phyloP scores from a whole-genome alignment of 2,797 vertebrate species.

The Gymnothorax javanicus region DNA sequence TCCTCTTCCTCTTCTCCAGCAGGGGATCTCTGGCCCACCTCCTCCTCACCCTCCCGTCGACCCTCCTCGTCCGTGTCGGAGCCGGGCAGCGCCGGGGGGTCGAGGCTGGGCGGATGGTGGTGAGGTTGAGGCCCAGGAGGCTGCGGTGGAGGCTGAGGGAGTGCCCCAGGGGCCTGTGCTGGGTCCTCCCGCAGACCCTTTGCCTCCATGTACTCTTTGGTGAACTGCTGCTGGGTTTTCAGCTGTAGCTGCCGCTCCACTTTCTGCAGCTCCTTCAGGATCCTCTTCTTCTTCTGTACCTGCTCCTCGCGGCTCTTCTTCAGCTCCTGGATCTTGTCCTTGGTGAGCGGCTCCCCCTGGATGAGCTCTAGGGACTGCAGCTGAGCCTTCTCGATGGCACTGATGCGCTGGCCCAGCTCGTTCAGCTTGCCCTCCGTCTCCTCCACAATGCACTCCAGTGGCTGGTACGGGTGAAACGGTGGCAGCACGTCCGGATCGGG shows the following conservation, averaged over 20 bases:
- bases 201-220: constrained; percentile 86
- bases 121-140: constrained; percentile 54
- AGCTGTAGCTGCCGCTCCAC: constrained; percentile 93
- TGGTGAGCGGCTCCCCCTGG: constrained; percentile 98
- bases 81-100: constrained; percentile 61
- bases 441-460: constrained; percentile 99
- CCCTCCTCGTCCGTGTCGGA: constrained; percentile 79
- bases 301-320: constrained; percentile 98
- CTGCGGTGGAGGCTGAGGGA: background rate
- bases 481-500: constrained; percentile 90
- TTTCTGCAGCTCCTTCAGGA: constrained; percentile 98
- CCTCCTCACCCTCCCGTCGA: constrained; percentile 74
- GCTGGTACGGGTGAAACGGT: constrained; percentile 96
- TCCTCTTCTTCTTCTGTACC: constrained; percentile 99
- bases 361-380: constrained; percentile 96
- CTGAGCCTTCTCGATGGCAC: constrained; percentile 96
- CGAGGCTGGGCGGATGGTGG: constrained; percentile 30
- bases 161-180: constrained; percentile 76
- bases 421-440: constrained; percentile 99
- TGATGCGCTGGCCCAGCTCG: constrained; percentile 97
- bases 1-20: constrained; percentile 26
- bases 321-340: constrained; percentile 98
- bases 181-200: constrained; percentile 88
- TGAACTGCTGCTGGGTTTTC: constrained; percentile 82
- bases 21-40: constrained; percentile 55